phyloP scores from a whole-genome alignment of 2,888 invertebrate genomes.

The Pristionchus japonicus region DNA sequence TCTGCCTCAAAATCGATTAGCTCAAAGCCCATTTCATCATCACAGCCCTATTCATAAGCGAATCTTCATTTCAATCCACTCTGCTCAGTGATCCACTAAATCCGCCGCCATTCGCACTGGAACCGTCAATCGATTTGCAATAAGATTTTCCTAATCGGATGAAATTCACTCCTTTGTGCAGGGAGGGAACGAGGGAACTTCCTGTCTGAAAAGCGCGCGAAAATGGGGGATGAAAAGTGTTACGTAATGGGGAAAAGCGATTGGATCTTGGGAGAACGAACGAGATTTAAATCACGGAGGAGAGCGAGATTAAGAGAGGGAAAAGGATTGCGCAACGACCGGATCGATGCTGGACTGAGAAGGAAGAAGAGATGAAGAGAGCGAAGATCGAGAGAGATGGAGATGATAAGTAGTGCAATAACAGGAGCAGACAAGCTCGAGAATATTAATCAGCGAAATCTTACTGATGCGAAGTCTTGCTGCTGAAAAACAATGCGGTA shows the following conservation, averaged over 20 bases:
- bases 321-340: background rate
- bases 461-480: no score
- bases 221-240: background rate
- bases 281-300: background rate
- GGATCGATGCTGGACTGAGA: background rate
- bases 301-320: background rate
- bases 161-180: conserved; percentile 34
- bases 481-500: no score
- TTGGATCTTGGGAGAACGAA: background rate
- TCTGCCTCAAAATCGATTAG: background rate
- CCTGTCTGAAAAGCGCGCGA: conserved; percentile 35
- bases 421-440: no score
- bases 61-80: background rate
- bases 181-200: background rate
- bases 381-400: background rate
- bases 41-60: background rate
- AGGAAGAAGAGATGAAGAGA: background rate
- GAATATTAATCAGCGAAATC: no score
- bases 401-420: no score
- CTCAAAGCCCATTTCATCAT: background rate
- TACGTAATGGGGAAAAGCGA: background rate
- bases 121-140: background rate
- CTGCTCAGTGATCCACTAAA: conserved; percentile 27
- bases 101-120: conserved; percentile 4
- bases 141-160: conserved; percentile 18